Conservation (phyloP, 2,797 vertebrate species). For the Heteromormyrus szaboi region DNA sequence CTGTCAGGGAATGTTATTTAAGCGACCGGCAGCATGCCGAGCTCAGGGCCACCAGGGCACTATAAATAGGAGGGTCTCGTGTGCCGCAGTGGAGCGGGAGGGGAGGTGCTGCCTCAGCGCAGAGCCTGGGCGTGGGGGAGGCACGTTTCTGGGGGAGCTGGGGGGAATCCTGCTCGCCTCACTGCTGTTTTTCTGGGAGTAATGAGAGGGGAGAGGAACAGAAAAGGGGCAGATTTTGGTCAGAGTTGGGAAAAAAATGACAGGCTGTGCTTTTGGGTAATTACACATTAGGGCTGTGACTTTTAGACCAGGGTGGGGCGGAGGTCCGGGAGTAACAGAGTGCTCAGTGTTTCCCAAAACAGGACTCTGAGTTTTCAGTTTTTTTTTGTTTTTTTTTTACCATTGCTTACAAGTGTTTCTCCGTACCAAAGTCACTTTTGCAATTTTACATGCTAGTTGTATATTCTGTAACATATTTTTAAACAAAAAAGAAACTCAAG, state of each 20-base stretch:
- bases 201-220: constrained; percentile 55
- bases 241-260: constrained; percentile 41
- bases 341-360: not conserved
- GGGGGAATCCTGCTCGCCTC: constrained; percentile 40
- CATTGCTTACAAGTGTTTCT: not conserved
- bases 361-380: not conserved
- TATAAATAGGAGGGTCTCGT: constrained; percentile 72
- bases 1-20: constrained; percentile 46
- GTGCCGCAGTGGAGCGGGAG: constrained; percentile 61
- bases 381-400: not conserved
- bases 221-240: constrained; percentile 38
- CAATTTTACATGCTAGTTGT: constrained; percentile 56
- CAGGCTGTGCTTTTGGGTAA: constrained; percentile 46
- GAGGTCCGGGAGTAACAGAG: not conserved
- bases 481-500: constrained; percentile 61
- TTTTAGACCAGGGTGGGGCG: constrained; percentile 15
- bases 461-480: constrained; percentile 72
- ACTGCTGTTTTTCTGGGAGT: constrained; percentile 46
- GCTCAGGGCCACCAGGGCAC: constrained; percentile 50
- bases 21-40: constrained; percentile 41
- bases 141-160: constrained; percentile 58
- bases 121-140: constrained; percentile 45
- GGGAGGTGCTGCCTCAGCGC: constrained; percentile 54
- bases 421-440: not conserved
- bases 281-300: constrained; percentile 40